These are phyloP conservation scores for human (Homo sapiens) DNA, from an alignment of 2,113 vertebrate genomes.

Conservation along the genomic window DNA sequence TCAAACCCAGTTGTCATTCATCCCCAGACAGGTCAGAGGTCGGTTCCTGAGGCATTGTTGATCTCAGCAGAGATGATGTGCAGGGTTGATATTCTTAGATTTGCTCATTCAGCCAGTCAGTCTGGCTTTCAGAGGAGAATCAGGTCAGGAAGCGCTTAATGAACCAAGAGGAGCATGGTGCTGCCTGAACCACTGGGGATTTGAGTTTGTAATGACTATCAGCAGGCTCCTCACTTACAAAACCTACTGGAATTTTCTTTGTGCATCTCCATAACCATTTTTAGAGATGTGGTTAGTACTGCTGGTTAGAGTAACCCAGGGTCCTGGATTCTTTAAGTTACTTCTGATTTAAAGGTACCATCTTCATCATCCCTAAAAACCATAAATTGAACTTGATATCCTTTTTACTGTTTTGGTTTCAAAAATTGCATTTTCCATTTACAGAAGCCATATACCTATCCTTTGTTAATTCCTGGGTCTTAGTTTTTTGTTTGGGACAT, in stretches of 20 bases:
- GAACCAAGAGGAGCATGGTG: constrained; percentile 3
- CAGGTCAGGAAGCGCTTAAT: constrained; percentile 68
- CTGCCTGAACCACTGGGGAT: background rate
- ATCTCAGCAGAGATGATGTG: constrained; percentile 65
- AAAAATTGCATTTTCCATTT: rapidly evolving
- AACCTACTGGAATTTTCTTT: background rate
- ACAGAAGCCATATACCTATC: background rate
- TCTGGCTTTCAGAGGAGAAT: constrained; percentile 74
- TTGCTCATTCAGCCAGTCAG: constrained; percentile 72
- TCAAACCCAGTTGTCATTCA: constrained; percentile 55
- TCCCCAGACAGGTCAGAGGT: constrained; percentile 67
- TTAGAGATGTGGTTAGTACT: background rate
- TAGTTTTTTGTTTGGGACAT: background rate
- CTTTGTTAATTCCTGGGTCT: background rate
- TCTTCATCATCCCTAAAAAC: background rate
- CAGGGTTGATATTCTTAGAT: constrained; percentile 67
- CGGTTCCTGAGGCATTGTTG: constrained; percentile 46
- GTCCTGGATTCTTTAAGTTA: background rate
- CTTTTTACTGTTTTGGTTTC: background rate
- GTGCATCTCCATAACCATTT: background rate
- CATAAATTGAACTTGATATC: background rate
- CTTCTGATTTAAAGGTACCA: background rate
- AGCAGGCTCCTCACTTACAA: background rate
- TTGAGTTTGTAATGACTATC: background rate
- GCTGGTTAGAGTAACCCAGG: background rate